Percentiles rank a stretch among this genome's conserved stretches.
These are phyloP conservation scores for Apamea monoglypha DNA, from an alignment of 2,888 invertebrate genomes.

Conservation along the genomic window DNA sequence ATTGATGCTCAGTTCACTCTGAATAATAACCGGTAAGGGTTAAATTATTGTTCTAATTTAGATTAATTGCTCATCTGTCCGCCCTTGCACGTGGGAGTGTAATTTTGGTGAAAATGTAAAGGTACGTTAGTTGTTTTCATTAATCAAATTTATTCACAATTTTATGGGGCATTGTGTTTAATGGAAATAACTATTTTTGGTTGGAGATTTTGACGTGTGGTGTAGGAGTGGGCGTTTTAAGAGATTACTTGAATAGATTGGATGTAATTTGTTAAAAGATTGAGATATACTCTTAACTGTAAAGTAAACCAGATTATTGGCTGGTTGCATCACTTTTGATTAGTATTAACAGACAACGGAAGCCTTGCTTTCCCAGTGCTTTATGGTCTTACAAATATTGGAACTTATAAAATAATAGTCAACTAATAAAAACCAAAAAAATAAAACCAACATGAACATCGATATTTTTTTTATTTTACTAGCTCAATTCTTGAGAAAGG, in stretches of 20 bases:
- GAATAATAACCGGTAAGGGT: constrained; percentile 81
- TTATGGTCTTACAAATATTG: neutral
- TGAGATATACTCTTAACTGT: neutral
- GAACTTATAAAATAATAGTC: neutral
- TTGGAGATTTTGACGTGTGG: constrained; percentile 5
- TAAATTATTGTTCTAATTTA: constrained; percentile 84
- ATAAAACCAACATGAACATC: no score
- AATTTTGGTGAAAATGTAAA: constrained; percentile 70
- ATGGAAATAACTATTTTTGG: constrained; percentile 39
- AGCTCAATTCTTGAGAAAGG: no score
- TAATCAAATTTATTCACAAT: constrained; percentile 72
- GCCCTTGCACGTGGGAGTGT: constrained; percentile 74
- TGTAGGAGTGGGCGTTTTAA: constrained; percentile 41
- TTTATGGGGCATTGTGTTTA: constrained; percentile 51
- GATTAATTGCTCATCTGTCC: constrained; percentile 81
- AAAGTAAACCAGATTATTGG: neutral
- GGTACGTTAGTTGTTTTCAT: constrained; percentile 68
- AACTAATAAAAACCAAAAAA: no score
- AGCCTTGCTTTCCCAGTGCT: no score
- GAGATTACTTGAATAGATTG: neutral
- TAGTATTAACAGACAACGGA: neutral
- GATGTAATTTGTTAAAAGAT: constrained; percentile 17
- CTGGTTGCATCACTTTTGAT: neutral
- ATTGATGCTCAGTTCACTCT: constrained; percentile 67
- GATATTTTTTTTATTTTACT: neutral